Percentiles rank a stretch among this genome's conserved stretches.
Conservation (phyloP, 2,797 vertebrate species). For the Ptychobarbus kaznakovi region DNA sequence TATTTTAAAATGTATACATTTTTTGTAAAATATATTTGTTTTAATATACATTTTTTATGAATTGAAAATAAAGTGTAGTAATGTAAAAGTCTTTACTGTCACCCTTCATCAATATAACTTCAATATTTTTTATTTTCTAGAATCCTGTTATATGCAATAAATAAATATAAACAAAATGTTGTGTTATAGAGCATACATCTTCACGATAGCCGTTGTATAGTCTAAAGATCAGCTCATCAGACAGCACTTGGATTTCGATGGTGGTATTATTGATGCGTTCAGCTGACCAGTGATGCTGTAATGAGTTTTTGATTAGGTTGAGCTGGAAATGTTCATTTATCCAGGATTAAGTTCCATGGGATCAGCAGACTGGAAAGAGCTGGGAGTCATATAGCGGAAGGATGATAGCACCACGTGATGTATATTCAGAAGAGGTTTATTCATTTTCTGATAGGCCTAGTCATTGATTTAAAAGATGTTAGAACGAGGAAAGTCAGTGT, state of each 20-base stretch:
- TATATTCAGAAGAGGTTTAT: neutral
- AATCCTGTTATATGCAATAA: neutral
- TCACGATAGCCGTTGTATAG: too few species aligned
- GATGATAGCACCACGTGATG: neutral
- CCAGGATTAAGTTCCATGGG: neutral
- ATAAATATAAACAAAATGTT: neutral
- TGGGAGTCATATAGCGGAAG: neutral
- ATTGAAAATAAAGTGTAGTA: too few species aligned
- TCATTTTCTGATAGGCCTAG: neutral
- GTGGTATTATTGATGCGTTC: neutral
- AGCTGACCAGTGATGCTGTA: neutral
- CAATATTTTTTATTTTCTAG: neutral
- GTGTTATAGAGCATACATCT: neutral
- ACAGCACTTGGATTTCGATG: neutral
- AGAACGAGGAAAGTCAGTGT: neutral
- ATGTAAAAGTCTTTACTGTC: neutral
- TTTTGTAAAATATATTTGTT: too few species aligned
- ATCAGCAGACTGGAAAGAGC: neutral
- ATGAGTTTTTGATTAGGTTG: neutral
- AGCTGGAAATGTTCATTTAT: neutral
- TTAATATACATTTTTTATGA: neutral
- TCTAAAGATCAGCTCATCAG: neutral
- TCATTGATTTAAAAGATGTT: neutral
- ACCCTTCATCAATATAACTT: neutral
- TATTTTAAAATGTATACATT: neutral